Evolutionary conservation across 2,797 vertebrate species (phyloP).

Genomic region (Myotis planiceps): DNA sequence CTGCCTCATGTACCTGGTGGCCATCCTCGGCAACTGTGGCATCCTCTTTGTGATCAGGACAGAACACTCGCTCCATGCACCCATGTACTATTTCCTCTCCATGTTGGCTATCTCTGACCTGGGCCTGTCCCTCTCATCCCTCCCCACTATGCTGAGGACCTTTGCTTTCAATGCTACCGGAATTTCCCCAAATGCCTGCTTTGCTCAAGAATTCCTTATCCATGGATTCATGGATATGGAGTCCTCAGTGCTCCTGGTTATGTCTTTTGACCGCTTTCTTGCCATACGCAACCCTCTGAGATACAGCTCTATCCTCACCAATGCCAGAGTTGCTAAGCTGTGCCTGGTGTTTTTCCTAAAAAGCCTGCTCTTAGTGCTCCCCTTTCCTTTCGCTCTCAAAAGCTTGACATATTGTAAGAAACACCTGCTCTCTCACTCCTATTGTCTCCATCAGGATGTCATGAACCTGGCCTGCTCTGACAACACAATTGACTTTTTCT

Average conservation of each 20-base stretch:
- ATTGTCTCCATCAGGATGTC: conserved; percentile 72
- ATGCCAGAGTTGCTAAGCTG: not conserved
- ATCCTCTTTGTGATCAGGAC: conserved; percentile 83
- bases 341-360: not conserved
- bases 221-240: conserved; percentile 68
- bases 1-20: conserved; percentile 71
- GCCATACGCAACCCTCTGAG: conserved; percentile 53
- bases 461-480: conserved; percentile 83
- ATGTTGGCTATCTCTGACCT: conserved; percentile 56
- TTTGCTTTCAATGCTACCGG: conserved; percentile 49
- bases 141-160: conserved; percentile 80
- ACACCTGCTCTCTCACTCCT: conserved; percentile 58
- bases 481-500: conserved; percentile 43
- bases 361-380: conserved; percentile 46
- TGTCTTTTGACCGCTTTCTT: conserved; percentile 85
- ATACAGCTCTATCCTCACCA: conserved; percentile 74
- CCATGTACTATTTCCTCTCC: conserved; percentile 61
- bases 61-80: conserved; percentile 57
- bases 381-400: conserved; percentile 38
- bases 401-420: conserved; percentile 52
- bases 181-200: conserved; percentile 74
- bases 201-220: conserved; percentile 86
- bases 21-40: conserved; percentile 85
- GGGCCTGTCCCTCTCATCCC: not conserved
- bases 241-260: conserved; percentile 58